These are phyloP conservation scores for Pseudopodoces humilis DNA, from an alignment of 2,113 vertebrate species.

Conservation along the genomic window DNA sequence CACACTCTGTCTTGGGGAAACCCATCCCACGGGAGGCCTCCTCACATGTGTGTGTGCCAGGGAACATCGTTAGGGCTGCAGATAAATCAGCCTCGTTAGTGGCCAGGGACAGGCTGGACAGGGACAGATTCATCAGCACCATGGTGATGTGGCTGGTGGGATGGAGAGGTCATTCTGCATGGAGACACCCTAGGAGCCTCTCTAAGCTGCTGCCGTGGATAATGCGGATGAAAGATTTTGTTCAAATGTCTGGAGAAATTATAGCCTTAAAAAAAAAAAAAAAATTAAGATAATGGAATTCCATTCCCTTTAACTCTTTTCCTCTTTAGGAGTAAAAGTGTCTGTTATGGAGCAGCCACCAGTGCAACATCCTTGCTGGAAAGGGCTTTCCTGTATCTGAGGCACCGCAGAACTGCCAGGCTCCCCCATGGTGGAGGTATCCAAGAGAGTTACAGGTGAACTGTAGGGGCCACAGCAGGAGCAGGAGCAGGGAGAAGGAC, in stretches of 20 bases:
- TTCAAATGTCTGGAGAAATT: slow-evolving; percentile 37
- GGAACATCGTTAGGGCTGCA: neutral
- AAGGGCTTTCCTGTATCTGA: neutral
- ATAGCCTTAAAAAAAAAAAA: neutral
- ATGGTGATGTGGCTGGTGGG: neutral
- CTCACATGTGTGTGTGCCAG: accelerated
- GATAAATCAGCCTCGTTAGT: neutral
- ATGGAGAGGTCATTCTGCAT: neutral
- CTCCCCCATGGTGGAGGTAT: neutral
- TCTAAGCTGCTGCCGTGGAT: slow-evolving; percentile 56
- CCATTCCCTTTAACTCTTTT: neutral
- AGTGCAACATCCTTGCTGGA: neutral
- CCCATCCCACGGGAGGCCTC: neutral
- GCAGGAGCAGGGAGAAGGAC: neutral
- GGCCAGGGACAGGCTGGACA: neutral
- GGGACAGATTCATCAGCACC: neutral
- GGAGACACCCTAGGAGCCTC: slow-evolving; percentile 28
- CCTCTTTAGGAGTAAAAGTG: neutral
- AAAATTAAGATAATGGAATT: neutral
- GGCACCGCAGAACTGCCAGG: neutral
- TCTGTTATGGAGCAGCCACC: neutral
- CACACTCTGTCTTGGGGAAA: neutral
- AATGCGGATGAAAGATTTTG: slow-evolving; percentile 39
- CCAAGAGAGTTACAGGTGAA: neutral
- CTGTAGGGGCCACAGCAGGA: no score